Evolutionary conservation across 53 echinoderm and acorn worm genomes (phyloP).

Genomic region (Paelopatides confundens): DNA sequence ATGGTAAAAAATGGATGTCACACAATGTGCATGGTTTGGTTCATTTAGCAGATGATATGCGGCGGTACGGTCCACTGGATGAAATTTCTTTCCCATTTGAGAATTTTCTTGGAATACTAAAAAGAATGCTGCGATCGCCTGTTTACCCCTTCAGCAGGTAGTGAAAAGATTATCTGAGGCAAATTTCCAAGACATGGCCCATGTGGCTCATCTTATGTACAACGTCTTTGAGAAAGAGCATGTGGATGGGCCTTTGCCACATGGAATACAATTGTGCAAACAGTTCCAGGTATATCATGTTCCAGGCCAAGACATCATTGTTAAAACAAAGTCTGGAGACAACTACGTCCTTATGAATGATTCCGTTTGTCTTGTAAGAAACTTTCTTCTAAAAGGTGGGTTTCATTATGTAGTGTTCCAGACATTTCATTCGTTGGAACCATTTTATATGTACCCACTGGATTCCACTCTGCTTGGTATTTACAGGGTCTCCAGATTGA

Average conservation of each 20-base stretch:
- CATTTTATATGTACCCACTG: constrained; percentile 16
- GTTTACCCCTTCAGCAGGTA: constrained; percentile 18
- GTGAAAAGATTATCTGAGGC: background rate
- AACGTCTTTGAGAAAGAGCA: background rate
- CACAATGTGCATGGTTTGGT: constrained; percentile 14
- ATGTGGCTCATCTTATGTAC: background rate
- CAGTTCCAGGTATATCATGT: background rate
- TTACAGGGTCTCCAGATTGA: background rate
- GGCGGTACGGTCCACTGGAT: constrained; percentile 7
- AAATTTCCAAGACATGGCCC: too few species aligned
- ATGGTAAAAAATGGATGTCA: constrained; percentile 31
- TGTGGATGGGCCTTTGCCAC: constrained; percentile 12
- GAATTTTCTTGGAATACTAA: background rate
- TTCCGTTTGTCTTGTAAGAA: background rate
- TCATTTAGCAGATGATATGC: constrained; percentile 1
- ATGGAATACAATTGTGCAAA: background rate
- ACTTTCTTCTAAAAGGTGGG: background rate
- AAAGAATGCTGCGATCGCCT: constrained; percentile 13
- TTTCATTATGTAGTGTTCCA: background rate
- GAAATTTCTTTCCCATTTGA: constrained; percentile 16
- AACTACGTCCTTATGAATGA: background rate
- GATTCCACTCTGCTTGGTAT: background rate
- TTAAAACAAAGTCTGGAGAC: constrained; percentile 7
- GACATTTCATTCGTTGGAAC: background rate
- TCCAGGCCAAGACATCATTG: background rate